Base-by-base conservation (phyloP, 2,888 invertebrate genomes). In the Epistrophella euchroma region DNA sequence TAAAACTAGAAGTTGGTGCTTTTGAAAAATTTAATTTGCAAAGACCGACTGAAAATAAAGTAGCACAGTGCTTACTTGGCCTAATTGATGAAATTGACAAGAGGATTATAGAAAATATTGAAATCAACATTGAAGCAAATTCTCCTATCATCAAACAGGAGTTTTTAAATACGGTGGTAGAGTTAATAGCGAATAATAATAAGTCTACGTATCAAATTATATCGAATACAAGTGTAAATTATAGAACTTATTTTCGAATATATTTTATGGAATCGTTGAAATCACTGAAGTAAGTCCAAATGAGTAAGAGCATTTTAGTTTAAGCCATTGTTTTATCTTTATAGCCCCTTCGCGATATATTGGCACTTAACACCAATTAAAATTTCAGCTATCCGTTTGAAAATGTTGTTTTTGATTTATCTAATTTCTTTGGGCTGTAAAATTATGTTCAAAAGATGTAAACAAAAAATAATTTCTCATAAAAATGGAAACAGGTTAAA, bases 181-280 rank as follows among this genome's bases (percentile, higher is more conserved):
- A 13, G 6, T 43, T 64, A 19, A 10, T 13, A 28, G 0, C n/a
- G 15, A 19, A 4, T 13, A 64, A 32, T 19, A 37, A 52, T 11
- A 40, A 11, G 10, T 17, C 37, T n/a, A 13, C 43, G 0, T 19
- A 37, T 37, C 37, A 60, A 2, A 13, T 73, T 0, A 25, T 9
- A 22, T 22, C 25, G 2, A 37, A 50, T 13, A 35, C 37, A 17
- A 62, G 15, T 22, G 37, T 7, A 5, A n/a, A 11, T 9, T 50
- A 73, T 47, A 17, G 50, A 28, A 62, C 37, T 13, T 50, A 25
- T 25, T 19, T 19, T 0, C 58, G 73, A 13, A 13, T 73, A 0
- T 73, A 40, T 25, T 73, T 73, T 10, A 40, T 73, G 7, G 73
- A 73, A 25, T 73, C 73, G 9, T 22, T 73, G 7, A 17, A n/a